Base-by-base conservation (phyloP, 2,113 vertebrate genomes). In the Maccullochella peelii region DNA sequence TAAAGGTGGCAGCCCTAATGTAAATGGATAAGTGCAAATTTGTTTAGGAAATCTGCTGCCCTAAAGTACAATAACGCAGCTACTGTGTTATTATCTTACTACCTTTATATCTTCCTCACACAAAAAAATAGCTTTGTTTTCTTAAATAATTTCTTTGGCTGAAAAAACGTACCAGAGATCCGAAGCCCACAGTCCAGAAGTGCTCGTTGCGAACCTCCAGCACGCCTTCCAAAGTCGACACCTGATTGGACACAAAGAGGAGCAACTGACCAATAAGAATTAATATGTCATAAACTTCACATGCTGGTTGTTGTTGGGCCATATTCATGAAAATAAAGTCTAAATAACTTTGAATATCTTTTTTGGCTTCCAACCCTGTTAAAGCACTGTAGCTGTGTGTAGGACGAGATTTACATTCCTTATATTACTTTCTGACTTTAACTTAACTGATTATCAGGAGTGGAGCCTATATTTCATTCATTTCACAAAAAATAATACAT, bases 181-280 rank as follows among this genome's bases (percentile, higher is more conserved):
- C 98, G 87, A 99, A 99, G 69, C 98, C 98, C 12, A 99, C 92
- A 0, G 98, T 99, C 98, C 98, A 99, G 91, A 99, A 99, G 90
- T 99, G 98, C 69, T 99, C 98, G 71, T 99, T 99, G 44, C 98
- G 94, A 66, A 99, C 97, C 94, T 99, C 98, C 81, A 99, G 93
- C 54, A 99, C 98, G 0, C 98, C 98, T 86, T 99, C 98, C 91
- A 99, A 95, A 72, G 98, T 99, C 11, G 98, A 99, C 73, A 99
- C 98, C 98, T 99, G 89, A 76, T 59, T 38, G 79, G 81, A 88
- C 20, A 38, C 14, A 80, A 2, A 61, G 2, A 84, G 3, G 5
- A 38, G 38, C 16, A 23, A 44, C 66, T 0, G 50, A 36, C 42
- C 55, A 58, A 47, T 27, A 0, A 47, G 6, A 52, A 38, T 25